Evolutionary conservation across 2,113 vertebrate genomes (phyloP).

Genomic region (Canis aureus): DNA sequence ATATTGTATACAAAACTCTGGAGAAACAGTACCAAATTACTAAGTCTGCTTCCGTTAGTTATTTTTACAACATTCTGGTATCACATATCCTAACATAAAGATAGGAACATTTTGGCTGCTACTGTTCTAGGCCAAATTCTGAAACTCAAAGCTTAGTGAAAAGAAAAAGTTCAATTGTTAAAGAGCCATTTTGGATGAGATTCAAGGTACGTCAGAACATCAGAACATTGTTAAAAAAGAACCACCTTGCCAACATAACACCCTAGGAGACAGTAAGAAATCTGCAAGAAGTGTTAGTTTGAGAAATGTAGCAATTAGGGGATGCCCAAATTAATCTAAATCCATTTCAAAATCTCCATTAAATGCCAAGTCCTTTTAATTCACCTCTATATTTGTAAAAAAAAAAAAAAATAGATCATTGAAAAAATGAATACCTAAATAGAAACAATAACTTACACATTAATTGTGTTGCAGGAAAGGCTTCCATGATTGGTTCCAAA

Average conservation of each 20-base stretch:
- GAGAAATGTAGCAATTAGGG: neutral
- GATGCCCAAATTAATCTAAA: neutral
- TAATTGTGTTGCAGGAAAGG: neutral
- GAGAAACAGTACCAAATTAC: neutral
- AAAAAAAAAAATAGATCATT: neutral
- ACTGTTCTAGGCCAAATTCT: conserved; percentile 17
- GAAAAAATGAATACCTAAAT: neutral
- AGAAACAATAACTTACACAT: neutral
- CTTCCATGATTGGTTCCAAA: neutral
- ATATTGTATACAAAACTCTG: neutral
- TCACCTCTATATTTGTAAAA: neutral
- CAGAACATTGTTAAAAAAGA: neutral
- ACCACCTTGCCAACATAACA: neutral
- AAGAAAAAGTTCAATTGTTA: conserved; percentile 20
- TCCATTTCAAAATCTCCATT: conserved; percentile 19
- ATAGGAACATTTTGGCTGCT: neutral
- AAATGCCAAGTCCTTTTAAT: neutral
- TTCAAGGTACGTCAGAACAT: neutral
- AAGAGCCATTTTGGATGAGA: neutral
- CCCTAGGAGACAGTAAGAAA: neutral
- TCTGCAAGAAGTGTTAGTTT: conserved; percentile 27
- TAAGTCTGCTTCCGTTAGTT: neutral
- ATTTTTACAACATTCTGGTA: neutral
- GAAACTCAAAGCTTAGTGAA: conserved; percentile 35
- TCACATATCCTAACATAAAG: neutral